These are phyloP conservation scores for Enteromius treurensis DNA, from an alignment of 2,797 vertebrate species.

Conservation along the genomic window DNA sequence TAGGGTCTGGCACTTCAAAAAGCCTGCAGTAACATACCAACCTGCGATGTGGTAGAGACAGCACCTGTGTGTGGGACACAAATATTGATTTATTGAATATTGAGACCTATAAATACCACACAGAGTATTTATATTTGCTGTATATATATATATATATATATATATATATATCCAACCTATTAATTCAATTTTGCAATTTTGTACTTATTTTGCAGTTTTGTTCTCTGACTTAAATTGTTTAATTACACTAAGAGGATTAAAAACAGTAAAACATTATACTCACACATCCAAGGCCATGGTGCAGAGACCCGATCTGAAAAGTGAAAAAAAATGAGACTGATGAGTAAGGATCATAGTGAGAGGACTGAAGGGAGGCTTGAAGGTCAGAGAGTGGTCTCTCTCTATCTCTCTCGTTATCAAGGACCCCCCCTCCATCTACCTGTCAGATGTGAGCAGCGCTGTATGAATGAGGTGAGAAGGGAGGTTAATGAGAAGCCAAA, in stretches of 20 bases:
- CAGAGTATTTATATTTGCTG: neutral
- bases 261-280: conserved; percentile 73
- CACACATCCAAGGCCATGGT: conserved; percentile 96
- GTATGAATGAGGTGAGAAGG: conserved; percentile 32
- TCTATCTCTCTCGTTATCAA: conserved; percentile 23
- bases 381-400: conserved; percentile 31
- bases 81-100: neutral
- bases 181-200: neutral
- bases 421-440: conserved; percentile 33
- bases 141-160: too few species aligned
- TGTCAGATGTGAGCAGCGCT: conserved; percentile 28
- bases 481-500: conserved; percentile 54
- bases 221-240: neutral
- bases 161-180: neutral
- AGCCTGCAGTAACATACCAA: conserved; percentile 96
- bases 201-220: neutral
- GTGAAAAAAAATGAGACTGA: conserved; percentile 59
- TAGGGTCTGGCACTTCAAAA: conserved; percentile 96
- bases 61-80: conserved; percentile 76
- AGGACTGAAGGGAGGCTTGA: conserved; percentile 21
- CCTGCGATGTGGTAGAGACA: conserved; percentile 92
- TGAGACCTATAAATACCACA: too few species aligned
- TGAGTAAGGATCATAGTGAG: conserved; percentile 28
- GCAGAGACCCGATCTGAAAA: conserved; percentile 92
- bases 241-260: conserved; percentile 18